phyloP scores from a whole-genome alignment of 2,797 vertebrate genomes.

The Xiphorhynchus erythropygius region DNA sequence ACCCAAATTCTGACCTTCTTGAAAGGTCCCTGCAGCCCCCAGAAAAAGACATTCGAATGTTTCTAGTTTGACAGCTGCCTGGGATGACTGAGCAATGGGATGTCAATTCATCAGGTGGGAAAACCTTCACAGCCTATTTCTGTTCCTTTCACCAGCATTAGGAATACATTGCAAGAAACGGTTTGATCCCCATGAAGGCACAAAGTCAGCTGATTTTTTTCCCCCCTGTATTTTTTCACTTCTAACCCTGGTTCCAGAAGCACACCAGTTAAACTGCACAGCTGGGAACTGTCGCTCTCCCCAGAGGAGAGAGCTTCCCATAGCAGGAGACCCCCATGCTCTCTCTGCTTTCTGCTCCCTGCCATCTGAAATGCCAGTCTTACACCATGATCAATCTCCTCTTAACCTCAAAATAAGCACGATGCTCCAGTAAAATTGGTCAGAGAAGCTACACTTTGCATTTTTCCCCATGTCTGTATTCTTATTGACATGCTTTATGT shows the following conservation, averaged over 20 bases:
- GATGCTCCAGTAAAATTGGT: neutral
- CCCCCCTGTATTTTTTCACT: neutral
- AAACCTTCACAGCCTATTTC: neutral
- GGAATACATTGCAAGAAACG: neutral
- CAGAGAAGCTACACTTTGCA: neutral
- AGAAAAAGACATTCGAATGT: neutral
- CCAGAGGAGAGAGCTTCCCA: neutral
- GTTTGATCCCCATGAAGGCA: neutral
- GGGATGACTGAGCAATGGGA: neutral
- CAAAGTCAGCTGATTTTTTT: neutral
- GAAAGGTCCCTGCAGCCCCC: neutral
- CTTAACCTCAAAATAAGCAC: neutral
- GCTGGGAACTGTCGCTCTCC: neutral
- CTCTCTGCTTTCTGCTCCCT: neutral
- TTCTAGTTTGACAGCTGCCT: neutral
- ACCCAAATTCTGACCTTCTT: neutral
- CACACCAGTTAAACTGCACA: neutral
- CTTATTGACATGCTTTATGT: neutral
- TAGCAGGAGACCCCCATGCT: rapidly evolving
- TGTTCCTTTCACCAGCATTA: neutral
- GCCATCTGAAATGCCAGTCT: neutral
- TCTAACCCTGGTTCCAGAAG: neutral
- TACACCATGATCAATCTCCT: neutral
- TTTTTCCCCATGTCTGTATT: neutral
- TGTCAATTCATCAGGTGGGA: rapidly evolving